Evolutionary conservation across 1,140 invertebrate species (phyloP), one percentile per base, ranked within the genome.

Genomic region (Lutraria rhynchaena): DNA sequence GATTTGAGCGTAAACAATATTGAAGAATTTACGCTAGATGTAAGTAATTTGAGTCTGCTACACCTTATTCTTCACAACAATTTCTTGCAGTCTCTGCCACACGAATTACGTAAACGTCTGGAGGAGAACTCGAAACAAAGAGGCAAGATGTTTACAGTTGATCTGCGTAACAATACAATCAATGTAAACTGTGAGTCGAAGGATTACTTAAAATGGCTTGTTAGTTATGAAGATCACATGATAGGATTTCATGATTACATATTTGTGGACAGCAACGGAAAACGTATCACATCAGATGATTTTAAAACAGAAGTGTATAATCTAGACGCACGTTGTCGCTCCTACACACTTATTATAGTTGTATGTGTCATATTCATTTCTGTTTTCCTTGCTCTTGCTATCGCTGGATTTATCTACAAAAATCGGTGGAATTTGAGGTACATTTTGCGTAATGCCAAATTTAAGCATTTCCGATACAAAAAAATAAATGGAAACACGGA

Each of bases 1-100:
- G 71, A 75, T 75, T 37, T 75, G 24, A 75, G 71, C 55, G 33
- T 44, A n/a, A 75, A 75, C 24, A 61, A 61, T 37, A 58, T 75
- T 29, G 55, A 60, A 9, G 13, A 4, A 37, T 60, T 33, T 3
- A 41, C 29, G 22, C 13, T 75, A n/a, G 55, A 60, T 41, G 41
- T 46, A 7, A 29, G 19, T n/a, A n/a, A 22, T 5, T 33, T 75
- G 24, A 27, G 33, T 24, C 27, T 75, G 71, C 27, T 37, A 13
- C 11, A 60, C n/a, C 24, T 75, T 27, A 57, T 60, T 49, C 27
- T 75, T 24, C 33, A 29, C 9, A 33, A 60, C 41, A 75, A 75
- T 29, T 60, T 37, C n/a, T 27, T 75, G 1, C 57, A 24, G 11
- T 44, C 29, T 33, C 22, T 75, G 7, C 37, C 33, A 13, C 11